Evolutionary conservation across 2,797 vertebrate species (phyloP), one percentile per base, ranked within the genome.

Genomic region (Zalophus californianus): DNA sequence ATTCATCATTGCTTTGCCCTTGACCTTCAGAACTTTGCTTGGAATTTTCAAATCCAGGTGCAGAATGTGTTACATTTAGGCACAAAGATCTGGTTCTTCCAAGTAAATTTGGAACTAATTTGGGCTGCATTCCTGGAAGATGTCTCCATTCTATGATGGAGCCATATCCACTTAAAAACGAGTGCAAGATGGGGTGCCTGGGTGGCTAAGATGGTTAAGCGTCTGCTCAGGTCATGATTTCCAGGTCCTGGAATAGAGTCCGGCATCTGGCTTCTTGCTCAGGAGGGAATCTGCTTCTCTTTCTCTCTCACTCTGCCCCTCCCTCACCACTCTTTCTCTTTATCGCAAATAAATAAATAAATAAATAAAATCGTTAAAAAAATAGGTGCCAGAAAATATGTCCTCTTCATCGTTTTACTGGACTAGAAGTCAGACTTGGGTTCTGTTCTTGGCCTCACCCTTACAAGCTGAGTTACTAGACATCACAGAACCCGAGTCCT

Each of bases 21-120:
- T 94, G 87, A 95, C 79, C 56, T 96, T 89, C 56, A 94, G 80
- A 86, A 78, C 14, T 82, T 82, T 13, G 2, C 44, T 92, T 86
- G 38, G 41, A n/a, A 93, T 72, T 86, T 91, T 93, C 78, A 88
- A 27, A 64, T 75, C 20, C 56, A 75, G 35, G 50, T 68, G 44
- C 15, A 88, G 77, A 84, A 50, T 0, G 0, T 86, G 52, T 25
- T 78, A 52, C 29, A 35, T 72, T 94, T 90, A 90, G 66, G 27
- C 54, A 64, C 48, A 78, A 77, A 66, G 54, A 90, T 78, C 41
- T 54, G 13, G 14, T 91, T 72, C 50, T 82, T 50, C 73, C 80
- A 60, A 85, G 27, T 72, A 91, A 85, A 79, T 60, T 11, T 92
- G 58, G n/a, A 72, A 38, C 73, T 60, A 60, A 62, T 25, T 58